A percentile compares a stretch with the other conserved stretches of the same genome.
phyloP scores from a whole-genome alignment of 1,140 invertebrate species.

The Trichonephila inaurata region DNA sequence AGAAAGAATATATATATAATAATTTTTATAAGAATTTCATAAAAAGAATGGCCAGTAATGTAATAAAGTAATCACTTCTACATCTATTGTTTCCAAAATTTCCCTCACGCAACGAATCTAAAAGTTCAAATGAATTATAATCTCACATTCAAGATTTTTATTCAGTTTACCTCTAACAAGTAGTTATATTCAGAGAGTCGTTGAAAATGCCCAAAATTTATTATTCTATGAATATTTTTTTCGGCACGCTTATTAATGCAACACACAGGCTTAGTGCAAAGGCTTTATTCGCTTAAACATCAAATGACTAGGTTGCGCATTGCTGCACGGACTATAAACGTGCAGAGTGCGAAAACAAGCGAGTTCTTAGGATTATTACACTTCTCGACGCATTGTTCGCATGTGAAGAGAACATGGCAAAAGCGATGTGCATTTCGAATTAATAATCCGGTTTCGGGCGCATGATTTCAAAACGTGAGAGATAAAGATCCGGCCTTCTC shows the following conservation, averaged over 20 bases:
- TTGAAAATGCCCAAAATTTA: background rate
- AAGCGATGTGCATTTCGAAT: constrained; percentile 21
- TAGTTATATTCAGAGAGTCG: background rate
- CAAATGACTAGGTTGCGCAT: background rate
- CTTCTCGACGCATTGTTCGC: constrained; percentile 1
- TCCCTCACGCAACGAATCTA: too few species aligned
- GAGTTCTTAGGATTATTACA: constrained; percentile 22
- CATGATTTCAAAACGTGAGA: constrained; percentile 41
- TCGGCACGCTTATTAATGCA: background rate
- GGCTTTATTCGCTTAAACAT: background rate
- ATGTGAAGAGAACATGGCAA: background rate
- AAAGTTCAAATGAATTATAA: too few species aligned
- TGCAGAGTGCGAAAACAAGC: background rate
- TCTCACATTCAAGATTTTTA: background rate
- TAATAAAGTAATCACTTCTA: too few species aligned
- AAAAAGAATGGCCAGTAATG: too few species aligned
- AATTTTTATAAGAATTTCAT: too few species aligned
- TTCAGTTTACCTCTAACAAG: background rate
- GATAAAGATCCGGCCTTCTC: constrained; percentile 31
- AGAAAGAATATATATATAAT: too few species aligned
- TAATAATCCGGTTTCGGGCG: constrained; percentile 51
- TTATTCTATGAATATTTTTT: background rate
- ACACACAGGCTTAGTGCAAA: background rate
- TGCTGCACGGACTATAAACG: background rate
- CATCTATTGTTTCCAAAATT: too few species aligned